These are phyloP conservation scores for Periplaneta americana DNA, from an alignment of 1,140 invertebrate genomes.

Conservation along the genomic window DNA sequence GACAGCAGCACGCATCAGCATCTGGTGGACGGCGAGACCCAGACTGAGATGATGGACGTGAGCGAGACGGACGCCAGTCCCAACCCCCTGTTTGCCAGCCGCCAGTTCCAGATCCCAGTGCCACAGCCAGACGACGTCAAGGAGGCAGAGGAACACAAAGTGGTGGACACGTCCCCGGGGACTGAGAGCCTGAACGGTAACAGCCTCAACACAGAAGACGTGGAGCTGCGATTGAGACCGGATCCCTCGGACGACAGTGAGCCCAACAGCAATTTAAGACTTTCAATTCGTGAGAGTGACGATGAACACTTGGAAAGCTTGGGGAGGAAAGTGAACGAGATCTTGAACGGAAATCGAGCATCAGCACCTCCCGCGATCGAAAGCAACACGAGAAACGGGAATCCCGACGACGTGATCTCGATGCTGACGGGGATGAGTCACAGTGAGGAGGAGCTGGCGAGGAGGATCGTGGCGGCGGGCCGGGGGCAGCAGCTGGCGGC, in stretches of 20 bases:
- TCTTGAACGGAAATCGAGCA: conserved; percentile 14
- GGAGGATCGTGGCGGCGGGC: background rate
- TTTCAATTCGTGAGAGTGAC: conserved; percentile 13
- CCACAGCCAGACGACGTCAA: background rate
- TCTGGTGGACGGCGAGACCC: conserved; percentile 55
- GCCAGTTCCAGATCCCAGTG: background rate
- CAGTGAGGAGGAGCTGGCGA: background rate
- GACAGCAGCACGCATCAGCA: background rate
- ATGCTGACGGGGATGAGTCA: background rate
- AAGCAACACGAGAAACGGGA: background rate
- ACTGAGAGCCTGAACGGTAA: conserved; percentile 17
- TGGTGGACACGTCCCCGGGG: background rate
- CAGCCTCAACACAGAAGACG: conserved; percentile 17
- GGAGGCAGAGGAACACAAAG: conserved; percentile 3
- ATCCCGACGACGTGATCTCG: background rate
- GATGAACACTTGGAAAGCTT: conserved; percentile 17
- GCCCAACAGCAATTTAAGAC: conserved; percentile 13
- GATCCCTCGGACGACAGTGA: conserved; percentile 10
- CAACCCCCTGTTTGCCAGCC: conserved; percentile 21
- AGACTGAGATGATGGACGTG: conserved; percentile 57
- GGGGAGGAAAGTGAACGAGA: conserved; percentile 17
- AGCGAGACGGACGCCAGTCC: conserved; percentile 47
- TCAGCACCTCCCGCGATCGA: background rate
- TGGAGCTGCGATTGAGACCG: background rate
- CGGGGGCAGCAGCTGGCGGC: background rate